A percentile compares a stretch with the other conserved stretches of the same genome.
Evolutionary conservation across 2,113 vertebrate genomes (phyloP).

Genomic region (Podarcis muralis): DNA sequence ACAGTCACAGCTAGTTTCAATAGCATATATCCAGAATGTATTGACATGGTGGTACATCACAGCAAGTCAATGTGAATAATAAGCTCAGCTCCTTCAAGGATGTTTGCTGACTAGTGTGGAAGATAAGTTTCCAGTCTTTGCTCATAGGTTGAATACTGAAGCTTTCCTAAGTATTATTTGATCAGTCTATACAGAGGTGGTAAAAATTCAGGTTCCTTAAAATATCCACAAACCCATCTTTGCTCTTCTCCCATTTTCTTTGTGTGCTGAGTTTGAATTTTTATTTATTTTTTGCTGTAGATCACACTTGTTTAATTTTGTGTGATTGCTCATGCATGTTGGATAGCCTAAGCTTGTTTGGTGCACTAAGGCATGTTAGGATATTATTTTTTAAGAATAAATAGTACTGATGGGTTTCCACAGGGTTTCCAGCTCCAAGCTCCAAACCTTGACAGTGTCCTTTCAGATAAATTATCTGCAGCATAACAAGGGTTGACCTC

Average conservation of each 20-base stretch:
- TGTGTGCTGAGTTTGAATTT: neutral
- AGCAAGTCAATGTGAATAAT: neutral
- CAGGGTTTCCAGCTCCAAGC: conserved; percentile 39
- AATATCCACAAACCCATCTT: neutral
- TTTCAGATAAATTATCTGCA: conserved; percentile 34
- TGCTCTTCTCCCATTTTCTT: neutral
- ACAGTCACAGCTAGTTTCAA: neutral
- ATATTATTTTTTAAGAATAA: conserved; percentile 61
- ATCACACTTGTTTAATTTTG: conserved; percentile 2
- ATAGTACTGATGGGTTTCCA: conserved; percentile 8
- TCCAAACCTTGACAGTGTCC: neutral
- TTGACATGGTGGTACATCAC: neutral
- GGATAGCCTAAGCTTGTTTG: conserved; percentile 48
- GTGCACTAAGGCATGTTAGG: neutral
- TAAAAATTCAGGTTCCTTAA: conserved; percentile 3
- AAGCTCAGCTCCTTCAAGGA: neutral
- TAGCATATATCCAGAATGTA: neutral
- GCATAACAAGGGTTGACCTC: conserved; percentile 51
- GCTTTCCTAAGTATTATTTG: neutral
- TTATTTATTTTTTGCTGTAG: neutral
- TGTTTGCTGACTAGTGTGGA: neutral
- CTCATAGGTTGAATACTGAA: neutral
- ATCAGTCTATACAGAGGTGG: neutral
- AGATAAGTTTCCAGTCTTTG: neutral
- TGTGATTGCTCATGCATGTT: conserved; percentile 50